Base-by-base conservation (phyloP, 1,140 invertebrate genomes). In the Leptoteleia sp. region DNA sequence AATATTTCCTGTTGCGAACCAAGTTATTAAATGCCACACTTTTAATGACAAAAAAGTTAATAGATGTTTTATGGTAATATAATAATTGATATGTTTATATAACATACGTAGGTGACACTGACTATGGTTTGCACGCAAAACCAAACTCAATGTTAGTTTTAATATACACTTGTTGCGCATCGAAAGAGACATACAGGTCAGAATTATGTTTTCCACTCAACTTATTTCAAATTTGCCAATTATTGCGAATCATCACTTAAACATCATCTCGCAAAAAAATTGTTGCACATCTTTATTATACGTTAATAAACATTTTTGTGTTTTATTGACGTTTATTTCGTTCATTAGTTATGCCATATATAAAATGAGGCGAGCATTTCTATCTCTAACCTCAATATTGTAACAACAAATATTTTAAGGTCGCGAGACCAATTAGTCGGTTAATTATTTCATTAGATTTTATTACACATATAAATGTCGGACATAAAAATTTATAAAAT, bases 71-170 rank as follows among this genome's bases (percentile, higher is more conserved):
- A 48, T 38, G 29, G 25, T 25, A 17, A 25, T 47, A 0, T 47
- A 47, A 47, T 47, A 65, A 65, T 1, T 65, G 37, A 52, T 31
- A 25, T 42, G 25, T 65, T 52, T 65, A 11, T 47, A 43, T 33
- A 42, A 33, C 42, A 19, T 2, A 37, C 27, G 27, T 47, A 37
- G 12, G 8, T 33, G 42, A 12, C 29, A 48, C 15, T 48, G n/a
- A n/a, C n/a, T 35, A 45, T 22, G 42, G 42, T 40, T 2, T 19
- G 12, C 11, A n/a, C 19, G n/a, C 19, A 7, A 27, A 54, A 42
- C 37, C 13, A 17, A 54, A 38, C 3, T 59, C 38, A 59, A 59
- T 59, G 54, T 17, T 59, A 4, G 8, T 4, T 4, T 29, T 29
- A 29, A 29, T 29, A 7, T 29, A 7, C 27, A 29, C 4, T 29